A percentile compares a stretch with the other conserved stretches of the same genome.
Evolutionary conservation across 2,113 vertebrate species (phyloP).

Genomic region (Bubo scandiacus): DNA sequence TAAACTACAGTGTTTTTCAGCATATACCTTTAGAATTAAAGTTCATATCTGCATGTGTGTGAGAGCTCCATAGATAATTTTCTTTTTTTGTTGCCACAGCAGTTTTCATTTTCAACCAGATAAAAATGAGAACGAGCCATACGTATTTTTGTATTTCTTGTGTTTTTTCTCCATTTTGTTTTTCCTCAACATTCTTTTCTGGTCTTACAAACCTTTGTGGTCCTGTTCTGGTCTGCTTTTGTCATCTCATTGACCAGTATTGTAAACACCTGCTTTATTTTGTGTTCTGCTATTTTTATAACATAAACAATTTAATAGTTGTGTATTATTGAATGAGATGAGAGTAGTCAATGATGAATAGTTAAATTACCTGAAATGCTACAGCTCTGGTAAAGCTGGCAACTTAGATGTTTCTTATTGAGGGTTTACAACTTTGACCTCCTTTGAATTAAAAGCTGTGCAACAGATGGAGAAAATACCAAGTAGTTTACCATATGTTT

Average conservation of each 20-base stretch:
- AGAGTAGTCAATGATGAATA: background rate
- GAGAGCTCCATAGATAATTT: background rate
- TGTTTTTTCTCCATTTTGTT: background rate
- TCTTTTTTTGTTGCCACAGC: background rate
- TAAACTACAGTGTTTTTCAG: background rate
- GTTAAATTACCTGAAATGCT: background rate
- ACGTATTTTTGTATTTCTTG: background rate
- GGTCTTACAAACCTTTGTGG: background rate
- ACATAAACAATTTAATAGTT: background rate
- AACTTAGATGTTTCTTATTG: background rate
- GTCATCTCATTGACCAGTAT: background rate
- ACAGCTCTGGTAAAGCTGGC: background rate
- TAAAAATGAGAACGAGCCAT: background rate
- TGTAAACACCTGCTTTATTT: background rate
- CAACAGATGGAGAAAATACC: background rate
- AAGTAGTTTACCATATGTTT: background rate
- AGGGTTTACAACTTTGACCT: background rate
- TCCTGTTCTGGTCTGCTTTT: background rate
- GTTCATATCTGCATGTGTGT: background rate
- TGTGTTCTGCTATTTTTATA: background rate
- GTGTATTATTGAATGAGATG: background rate
- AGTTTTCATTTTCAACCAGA: background rate
- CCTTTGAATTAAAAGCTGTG: background rate
- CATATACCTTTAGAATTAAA: background rate
- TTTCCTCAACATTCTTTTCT: background rate